phyloP scores from a whole-genome alignment of 1,140 invertebrate genomes.

The Drosophila mojavensis region DNA sequence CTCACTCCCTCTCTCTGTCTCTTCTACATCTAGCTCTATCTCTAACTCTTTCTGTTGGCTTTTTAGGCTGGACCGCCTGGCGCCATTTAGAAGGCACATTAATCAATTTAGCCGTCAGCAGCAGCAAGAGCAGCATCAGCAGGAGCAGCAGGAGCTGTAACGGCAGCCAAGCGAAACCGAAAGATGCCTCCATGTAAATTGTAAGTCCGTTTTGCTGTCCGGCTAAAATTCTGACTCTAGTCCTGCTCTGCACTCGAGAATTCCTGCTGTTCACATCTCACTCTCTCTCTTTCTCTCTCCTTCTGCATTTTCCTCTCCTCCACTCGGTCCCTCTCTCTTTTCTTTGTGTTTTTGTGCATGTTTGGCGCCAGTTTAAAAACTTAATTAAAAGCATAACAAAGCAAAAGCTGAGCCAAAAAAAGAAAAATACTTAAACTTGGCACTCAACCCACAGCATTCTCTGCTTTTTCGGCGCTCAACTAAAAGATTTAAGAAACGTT shows the following conservation, averaged over 20 bases:
- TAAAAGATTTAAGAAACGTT: slow-evolving; percentile 49
- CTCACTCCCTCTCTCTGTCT: background rate
- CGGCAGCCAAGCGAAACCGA: slow-evolving; percentile 71
- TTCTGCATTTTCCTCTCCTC: no score
- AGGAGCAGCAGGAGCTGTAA: slow-evolving; percentile 40
- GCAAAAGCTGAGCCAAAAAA: slow-evolving; percentile 46
- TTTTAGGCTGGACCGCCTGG: slow-evolving; percentile 37
- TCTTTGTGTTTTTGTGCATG: slow-evolving; percentile 44
- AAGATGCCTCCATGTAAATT: slow-evolving; percentile 60
- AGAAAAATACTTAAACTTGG: slow-evolving; percentile 40
- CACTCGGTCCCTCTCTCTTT: background rate
- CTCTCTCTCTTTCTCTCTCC: background rate
- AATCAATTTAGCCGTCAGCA: slow-evolving; percentile 71
- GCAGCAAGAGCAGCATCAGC: slow-evolving; percentile 38
- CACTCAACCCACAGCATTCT: slow-evolving; percentile 38
- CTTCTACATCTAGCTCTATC: background rate
- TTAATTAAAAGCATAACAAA: slow-evolving; percentile 82
- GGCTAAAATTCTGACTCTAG: background rate
- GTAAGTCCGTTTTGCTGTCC: slow-evolving; percentile 22
- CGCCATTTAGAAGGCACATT: slow-evolving; percentile 77
- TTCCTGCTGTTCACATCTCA: background rate
- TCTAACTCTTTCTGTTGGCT: background rate
- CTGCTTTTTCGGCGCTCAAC: no score
- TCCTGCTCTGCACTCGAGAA: background rate
- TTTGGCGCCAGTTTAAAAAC: slow-evolving; percentile 77